phyloP scores from a whole-genome alignment of 2,888 invertebrate species.

The Phoenoteleia sp. region DNA sequence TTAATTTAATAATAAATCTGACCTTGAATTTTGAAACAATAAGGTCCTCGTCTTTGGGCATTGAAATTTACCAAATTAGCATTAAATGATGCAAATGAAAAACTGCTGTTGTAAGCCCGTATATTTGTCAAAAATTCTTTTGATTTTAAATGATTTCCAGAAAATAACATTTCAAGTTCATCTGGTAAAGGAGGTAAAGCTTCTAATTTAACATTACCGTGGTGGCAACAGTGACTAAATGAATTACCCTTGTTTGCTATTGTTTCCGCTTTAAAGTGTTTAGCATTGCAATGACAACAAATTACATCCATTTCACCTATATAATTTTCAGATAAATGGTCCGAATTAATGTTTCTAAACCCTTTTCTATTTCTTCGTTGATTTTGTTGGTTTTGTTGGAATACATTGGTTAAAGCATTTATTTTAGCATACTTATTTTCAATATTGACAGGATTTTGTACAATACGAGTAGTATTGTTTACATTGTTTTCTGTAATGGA shows the following conservation, averaged over 20 bases:
- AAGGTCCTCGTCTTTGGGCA: no score
- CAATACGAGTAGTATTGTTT: no score
- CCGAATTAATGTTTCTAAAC: neutral
- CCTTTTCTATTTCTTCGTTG: neutral
- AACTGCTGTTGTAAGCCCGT: neutral
- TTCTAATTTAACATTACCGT: slow-evolving; percentile 27
- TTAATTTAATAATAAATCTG: no score
- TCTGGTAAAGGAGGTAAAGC: slow-evolving; percentile 24
- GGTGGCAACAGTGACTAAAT: slow-evolving; percentile 42
- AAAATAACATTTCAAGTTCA: slow-evolving; percentile 18
- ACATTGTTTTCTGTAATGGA: no score
- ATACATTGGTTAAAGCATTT: no score
- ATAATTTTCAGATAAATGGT: slow-evolving; percentile 31
- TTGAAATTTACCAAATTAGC: neutral
- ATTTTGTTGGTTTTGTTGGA: no score
- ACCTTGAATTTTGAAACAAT: no score
- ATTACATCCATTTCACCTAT: slow-evolving; percentile 24
- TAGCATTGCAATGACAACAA: slow-evolving; percentile 43
- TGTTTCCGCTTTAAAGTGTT: slow-evolving; percentile 13
- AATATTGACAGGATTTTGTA: no score
- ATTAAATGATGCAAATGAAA: neutral
- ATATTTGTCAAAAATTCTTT: slow-evolving; percentile 37
- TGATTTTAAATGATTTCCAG: slow-evolving; percentile 25
- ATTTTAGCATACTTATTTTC: no score
- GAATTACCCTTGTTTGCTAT: slow-evolving; percentile 25